Evolutionary conservation across 2,797 vertebrate species (phyloP).

Genomic region (Chrosomus eos): DNA sequence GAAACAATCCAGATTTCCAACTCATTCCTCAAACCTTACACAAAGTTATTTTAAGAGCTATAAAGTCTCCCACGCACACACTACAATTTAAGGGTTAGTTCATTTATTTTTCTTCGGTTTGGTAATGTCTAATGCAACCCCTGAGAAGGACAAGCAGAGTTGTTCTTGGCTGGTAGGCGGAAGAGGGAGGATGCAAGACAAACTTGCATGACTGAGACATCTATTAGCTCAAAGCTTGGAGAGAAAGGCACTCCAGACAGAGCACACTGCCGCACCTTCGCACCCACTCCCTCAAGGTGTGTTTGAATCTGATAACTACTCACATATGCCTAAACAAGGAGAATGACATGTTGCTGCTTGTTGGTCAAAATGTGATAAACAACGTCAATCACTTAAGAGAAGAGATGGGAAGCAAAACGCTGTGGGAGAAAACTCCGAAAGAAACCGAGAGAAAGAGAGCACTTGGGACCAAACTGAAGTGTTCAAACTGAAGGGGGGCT

Average conservation of each 20-base stretch:
- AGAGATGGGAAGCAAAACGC: not conserved
- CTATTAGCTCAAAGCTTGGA: constrained; percentile 1
- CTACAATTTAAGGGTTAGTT: constrained; percentile 78
- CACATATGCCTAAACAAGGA: not conserved
- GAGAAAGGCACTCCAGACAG: not conserved
- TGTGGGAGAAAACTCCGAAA: constrained; percentile 30
- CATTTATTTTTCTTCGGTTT: constrained; percentile 82
- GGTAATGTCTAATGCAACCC: constrained; percentile 77
- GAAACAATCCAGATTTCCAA: constrained; percentile 71
- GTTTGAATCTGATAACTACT: constrained; percentile 22
- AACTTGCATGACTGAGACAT: constrained; percentile 1
- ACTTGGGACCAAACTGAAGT: not conserved
- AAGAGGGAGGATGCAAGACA: constrained; percentile 13
- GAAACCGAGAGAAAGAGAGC: not conserved
- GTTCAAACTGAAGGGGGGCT: not conserved
- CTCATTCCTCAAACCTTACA: constrained; percentile 76
- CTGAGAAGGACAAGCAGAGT: constrained; percentile 69
- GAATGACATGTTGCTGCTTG: constrained; percentile 46
- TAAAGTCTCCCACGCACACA: constrained; percentile 81
- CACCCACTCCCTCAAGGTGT: constrained; percentile 39
- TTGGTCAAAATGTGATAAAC: constrained; percentile 32
- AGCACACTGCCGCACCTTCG: constrained; percentile 1
- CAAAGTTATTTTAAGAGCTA: constrained; percentile 77
- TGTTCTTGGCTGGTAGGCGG: constrained; percentile 72
- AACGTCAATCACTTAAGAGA: constrained; percentile 25